Conservation (phyloP, 30 jellyfish, hydroid and myxozoan species). For the Sanderia malayensis region DNA sequence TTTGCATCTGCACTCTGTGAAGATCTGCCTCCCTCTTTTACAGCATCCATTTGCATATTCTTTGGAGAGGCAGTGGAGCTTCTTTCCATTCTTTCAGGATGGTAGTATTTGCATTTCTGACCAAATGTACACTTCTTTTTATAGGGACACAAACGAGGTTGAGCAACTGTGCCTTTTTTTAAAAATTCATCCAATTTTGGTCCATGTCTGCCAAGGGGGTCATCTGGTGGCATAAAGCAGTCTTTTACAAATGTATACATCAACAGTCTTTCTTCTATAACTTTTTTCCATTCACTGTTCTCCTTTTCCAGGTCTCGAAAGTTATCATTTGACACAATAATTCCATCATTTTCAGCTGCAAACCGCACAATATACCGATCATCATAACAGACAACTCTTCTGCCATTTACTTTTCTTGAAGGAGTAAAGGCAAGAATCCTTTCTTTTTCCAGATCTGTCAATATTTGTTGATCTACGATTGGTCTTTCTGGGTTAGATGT, state of each 20-base stretch:
- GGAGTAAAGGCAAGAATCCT: conserved; percentile 80
- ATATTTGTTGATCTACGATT: conserved; percentile 68
- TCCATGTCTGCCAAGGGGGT: conserved; percentile 88
- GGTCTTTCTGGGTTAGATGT: conserved; percentile 84
- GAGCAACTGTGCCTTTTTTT: conserved; percentile 55
- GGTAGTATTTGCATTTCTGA: conserved; percentile 69
- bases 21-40: too few relatives aligned
- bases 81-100: conserved; percentile 42
- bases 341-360: conserved; percentile 85
- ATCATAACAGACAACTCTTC: conserved; percentile 89
- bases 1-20: neutral
- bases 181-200: conserved; percentile 76
- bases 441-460: conserved; percentile 64
- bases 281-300: conserved; percentile 75
- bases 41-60: neutral
- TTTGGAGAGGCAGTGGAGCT: neutral
- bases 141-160: conserved; percentile 75
- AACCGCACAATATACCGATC: conserved; percentile 75
- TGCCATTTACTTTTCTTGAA: conserved; percentile 81
- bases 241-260: conserved; percentile 89
- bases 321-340: conserved; percentile 86
- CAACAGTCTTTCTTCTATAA: conserved; percentile 65
- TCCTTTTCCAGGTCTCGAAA: conserved; percentile 80
- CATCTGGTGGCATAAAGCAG: conserved; percentile 91
- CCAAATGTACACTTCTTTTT: conserved; percentile 83